Percentiles rank a stretch among this genome's conserved stretches.
These are phyloP conservation scores for Chaetodon trifascialis DNA, from an alignment of 2,113 vertebrate species.

Conservation along the genomic window DNA sequence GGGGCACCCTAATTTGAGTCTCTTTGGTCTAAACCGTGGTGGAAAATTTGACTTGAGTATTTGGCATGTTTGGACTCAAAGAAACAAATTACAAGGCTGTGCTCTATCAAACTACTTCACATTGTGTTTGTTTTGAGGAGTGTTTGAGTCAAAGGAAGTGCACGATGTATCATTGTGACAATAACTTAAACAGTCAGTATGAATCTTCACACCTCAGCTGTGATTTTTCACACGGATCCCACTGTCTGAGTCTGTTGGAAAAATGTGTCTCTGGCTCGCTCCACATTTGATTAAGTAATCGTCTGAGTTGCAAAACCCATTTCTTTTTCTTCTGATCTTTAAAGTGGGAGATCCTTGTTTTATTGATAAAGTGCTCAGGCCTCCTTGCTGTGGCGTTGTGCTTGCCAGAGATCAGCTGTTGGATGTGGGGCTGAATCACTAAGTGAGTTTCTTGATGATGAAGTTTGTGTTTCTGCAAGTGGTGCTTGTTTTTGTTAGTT, in stretches of 20 bases:
- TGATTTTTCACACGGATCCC: conserved; percentile 53
- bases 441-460: not conserved
- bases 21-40: not conserved
- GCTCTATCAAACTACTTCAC: not conserved
- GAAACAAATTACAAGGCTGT: not conserved
- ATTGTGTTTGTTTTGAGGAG: not conserved
- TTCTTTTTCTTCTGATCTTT: not conserved
- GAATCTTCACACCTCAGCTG: conserved; percentile 51
- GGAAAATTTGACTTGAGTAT: conserved; percentile 15
- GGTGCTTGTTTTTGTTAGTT: not conserved
- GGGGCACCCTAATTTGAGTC: not conserved
- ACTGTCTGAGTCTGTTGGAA: conserved; percentile 8
- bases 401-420: not conserved
- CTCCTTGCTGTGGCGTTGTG: not conserved
- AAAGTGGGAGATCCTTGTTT: not conserved
- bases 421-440: no score
- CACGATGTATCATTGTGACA: conserved; percentile 18
- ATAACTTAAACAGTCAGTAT: conserved; percentile 1
- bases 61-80: conserved; percentile 7
- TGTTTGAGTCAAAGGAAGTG: not conserved
- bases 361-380: not conserved
- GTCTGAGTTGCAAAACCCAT: not conserved
- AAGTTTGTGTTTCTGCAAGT: not conserved
- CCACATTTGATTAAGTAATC: conserved; percentile 25
- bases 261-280: not conserved